These are phyloP conservation scores for Temnothorax nylanderi DNA, from an alignment of 1,140 invertebrate genomes.

Conservation along the genomic window DNA sequence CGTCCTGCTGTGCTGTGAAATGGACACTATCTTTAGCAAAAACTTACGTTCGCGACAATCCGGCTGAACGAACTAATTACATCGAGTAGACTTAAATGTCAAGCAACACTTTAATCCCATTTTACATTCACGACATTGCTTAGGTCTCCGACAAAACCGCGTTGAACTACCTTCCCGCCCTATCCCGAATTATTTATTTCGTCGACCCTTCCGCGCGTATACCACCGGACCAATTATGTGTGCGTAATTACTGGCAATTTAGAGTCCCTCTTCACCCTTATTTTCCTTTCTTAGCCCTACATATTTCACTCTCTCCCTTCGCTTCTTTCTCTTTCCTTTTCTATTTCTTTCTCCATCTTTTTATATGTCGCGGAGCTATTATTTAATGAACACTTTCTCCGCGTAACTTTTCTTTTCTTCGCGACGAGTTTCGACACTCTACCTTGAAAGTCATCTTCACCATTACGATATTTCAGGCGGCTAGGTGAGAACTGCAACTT, in stretches of 20 bases:
- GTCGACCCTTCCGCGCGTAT: neutral
- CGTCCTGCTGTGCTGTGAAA: neutral
- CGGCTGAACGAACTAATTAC: conserved; percentile 25
- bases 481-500: conserved; percentile 82
- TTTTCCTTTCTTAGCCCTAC: neutral
- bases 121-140: conserved; percentile 40
- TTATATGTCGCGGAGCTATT: neutral
- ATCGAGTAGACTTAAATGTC: conserved; percentile 22
- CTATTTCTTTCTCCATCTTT: neutral
- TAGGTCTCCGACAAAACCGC: neutral
- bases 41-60: neutral
- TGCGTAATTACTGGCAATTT: conserved; percentile 44
- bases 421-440: conserved; percentile 62
- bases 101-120: conserved; percentile 37
- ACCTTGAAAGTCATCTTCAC: conserved; percentile 82
- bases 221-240: conserved; percentile 22
- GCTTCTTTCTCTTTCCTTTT: neutral
- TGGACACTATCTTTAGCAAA: conserved; percentile 1
- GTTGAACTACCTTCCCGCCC: too few relatives aligned
- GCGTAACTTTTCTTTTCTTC: conserved; percentile 44
- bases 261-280: neutral
- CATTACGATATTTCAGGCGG: conserved; percentile 78
- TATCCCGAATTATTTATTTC: conserved; percentile 45
- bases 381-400: conserved; percentile 56
- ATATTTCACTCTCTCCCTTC: neutral